Evolutionary conservation across 2,113 vertebrate species (phyloP).

Genomic region (Calyptomena viridis): DNA sequence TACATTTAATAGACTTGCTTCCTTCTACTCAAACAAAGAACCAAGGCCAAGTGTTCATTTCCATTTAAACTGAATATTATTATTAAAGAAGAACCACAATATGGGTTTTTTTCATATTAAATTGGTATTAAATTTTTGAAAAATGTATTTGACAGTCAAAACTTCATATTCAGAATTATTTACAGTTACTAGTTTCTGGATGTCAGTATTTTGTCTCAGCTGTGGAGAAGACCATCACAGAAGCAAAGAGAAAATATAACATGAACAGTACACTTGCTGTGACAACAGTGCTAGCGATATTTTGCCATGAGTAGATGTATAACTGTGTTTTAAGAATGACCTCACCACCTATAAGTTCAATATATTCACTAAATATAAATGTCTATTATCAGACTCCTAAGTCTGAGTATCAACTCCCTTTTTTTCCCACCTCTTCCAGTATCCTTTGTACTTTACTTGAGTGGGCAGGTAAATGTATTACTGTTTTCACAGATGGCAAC

Average conservation of each 20-base stretch:
- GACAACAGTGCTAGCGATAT: neutral
- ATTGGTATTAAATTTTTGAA: neutral
- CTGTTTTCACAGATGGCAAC: neutral
- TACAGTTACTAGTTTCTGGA: neutral
- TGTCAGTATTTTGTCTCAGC: neutral
- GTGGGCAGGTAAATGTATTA: neutral
- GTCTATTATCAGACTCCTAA: neutral
- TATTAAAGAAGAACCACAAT: neutral
- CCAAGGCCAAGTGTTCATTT: neutral
- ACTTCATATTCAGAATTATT: neutral
- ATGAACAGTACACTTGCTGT: neutral
- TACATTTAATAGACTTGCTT: neutral
- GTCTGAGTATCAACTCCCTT: neutral
- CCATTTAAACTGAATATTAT: neutral
- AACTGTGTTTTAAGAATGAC: neutral
- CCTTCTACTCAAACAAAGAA: neutral
- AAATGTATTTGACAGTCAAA: neutral
- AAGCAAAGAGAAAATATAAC: neutral
- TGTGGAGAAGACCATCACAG: neutral
- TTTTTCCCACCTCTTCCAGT: neutral
- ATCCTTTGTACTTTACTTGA: neutral
- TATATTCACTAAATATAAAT: neutral
- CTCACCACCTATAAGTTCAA: neutral
- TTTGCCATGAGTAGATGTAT: neutral
- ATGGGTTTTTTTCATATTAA: neutral